A percentile compares a stretch with the other conserved stretches of the same genome.
These are phyloP conservation scores for Popillia japonica DNA, from an alignment of 1,140 invertebrate species.

Conservation along the genomic window DNA sequence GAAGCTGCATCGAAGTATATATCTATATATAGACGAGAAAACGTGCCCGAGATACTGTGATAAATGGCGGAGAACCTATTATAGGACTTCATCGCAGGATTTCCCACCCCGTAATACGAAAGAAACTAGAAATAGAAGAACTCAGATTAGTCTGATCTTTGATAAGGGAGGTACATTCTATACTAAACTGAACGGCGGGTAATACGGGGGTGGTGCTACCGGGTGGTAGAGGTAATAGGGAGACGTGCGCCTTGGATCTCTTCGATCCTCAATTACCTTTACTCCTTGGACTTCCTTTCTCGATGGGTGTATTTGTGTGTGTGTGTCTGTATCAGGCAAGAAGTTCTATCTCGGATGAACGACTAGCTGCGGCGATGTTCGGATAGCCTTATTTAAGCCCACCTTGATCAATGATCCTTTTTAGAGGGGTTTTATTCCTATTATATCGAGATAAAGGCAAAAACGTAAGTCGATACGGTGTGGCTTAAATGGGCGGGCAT, in stretches of 20 bases:
- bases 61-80: conserved; percentile 53
- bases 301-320: neutral
- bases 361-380: conserved; percentile 40
- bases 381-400: conserved; percentile 43
- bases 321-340: neutral
- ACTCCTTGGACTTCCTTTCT: conserved; percentile 41
- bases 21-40: conserved; percentile 39
- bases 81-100: conserved; percentile 52
- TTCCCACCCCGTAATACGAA: conserved; percentile 50
- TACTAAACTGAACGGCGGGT: conserved; percentile 38
- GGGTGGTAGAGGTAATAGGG: neutral
- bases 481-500: no score
- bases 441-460: conserved; percentile 5
- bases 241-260: conserved; percentile 27
- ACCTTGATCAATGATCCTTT: conserved; percentile 48
- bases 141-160: conserved; percentile 52
- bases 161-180: conserved; percentile 46
- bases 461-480: neutral
- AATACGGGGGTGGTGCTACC: neutral
- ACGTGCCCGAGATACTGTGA: conserved; percentile 56
- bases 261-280: conserved; percentile 48
- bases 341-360: conserved; percentile 36
- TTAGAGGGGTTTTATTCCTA: conserved; percentile 40
- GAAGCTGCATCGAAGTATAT: no score
- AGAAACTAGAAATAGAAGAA: conserved; percentile 54